phyloP scores from a whole-genome alignment of 2,888 invertebrate species.

The Aleiodes leptofemur region DNA sequence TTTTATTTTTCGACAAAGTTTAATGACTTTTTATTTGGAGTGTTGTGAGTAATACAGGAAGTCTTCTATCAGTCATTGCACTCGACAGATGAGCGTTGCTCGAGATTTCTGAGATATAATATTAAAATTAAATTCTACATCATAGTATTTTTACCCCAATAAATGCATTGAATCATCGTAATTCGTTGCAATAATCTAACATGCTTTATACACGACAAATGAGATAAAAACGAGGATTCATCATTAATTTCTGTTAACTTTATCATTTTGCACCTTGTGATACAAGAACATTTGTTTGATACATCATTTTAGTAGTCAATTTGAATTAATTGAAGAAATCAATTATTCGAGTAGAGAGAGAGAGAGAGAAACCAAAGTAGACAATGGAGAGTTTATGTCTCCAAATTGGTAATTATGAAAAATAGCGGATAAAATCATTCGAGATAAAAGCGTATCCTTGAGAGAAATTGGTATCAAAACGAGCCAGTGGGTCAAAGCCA shows the following conservation, averaged over 20 bases:
- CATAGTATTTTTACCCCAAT: too few relatives aligned
- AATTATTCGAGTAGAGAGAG: too few relatives aligned
- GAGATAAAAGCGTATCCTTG: slow-evolving; percentile 21
- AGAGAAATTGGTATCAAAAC: slow-evolving; percentile 24
- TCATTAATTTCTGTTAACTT: slow-evolving; percentile 4
- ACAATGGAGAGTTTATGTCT: too few relatives aligned
- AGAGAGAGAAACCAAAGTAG: too few relatives aligned
- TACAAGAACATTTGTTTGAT: not conserved
- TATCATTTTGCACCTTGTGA: slow-evolving; percentile 3
- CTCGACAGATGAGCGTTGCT: not conserved
- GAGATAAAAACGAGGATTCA: slow-evolving; percentile 17
- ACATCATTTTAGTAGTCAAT: slow-evolving; percentile 2
- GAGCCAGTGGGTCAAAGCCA: slow-evolving; percentile 40
- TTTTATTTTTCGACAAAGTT: not conserved
- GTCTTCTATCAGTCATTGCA: slow-evolving; percentile 31
- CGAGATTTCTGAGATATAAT: not conserved
- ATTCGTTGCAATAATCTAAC: too few relatives aligned
- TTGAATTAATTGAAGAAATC: too few relatives aligned
- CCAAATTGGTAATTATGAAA: too few relatives aligned
- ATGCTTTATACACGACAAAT: not conserved
- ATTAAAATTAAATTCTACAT: too few relatives aligned
- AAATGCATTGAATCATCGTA: too few relatives aligned
- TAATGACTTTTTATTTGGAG: not conserved
- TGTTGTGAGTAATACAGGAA: slow-evolving; percentile 12
- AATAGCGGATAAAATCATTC: slow-evolving; percentile 41